phyloP scores from a whole-genome alignment of 2,113 vertebrate genomes.

The Zingel zingel region DNA sequence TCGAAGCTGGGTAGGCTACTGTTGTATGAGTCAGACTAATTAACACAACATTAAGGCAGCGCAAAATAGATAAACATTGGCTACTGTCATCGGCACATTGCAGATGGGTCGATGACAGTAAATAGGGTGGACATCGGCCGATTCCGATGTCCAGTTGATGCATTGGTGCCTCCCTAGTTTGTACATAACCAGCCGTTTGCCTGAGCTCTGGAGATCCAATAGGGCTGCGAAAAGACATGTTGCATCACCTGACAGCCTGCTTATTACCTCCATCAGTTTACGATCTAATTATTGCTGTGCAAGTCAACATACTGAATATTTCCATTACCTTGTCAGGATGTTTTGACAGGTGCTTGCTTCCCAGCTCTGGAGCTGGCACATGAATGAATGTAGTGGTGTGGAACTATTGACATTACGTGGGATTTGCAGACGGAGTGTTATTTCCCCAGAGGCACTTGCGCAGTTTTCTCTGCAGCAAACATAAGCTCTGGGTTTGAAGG shows the following conservation, averaged over 20 bases:
- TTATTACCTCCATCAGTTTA: slow-evolving; percentile 31
- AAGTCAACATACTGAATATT: slow-evolving; percentile 32
- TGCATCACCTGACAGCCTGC: slow-evolving; percentile 26
- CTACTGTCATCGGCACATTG: no score
- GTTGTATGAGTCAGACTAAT: no score
- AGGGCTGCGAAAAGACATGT: slow-evolving; percentile 9
- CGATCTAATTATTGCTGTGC: slow-evolving; percentile 40
- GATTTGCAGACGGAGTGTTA: slow-evolving; percentile 55
- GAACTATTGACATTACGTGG: slow-evolving; percentile 53
- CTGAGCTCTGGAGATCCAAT: slow-evolving; percentile 2
- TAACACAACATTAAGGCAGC: no score
- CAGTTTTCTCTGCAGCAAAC: slow-evolving; percentile 39
- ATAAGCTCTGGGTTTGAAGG: slow-evolving; percentile 38
- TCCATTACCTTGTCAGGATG: slow-evolving; percentile 49
- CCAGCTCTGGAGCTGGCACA: slow-evolving; percentile 13
- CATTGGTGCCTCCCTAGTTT: neutral
- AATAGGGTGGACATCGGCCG: no score
- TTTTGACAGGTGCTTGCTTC: slow-evolving; percentile 49
- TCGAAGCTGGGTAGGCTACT: no score
- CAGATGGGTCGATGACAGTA: no score
- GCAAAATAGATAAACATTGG: no score
- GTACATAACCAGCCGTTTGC: neutral
- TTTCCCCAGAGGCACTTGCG: slow-evolving; percentile 41
- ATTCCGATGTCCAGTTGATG: no score
- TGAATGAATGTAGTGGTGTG: slow-evolving; percentile 36